These are phyloP conservation scores for Ladona fulva DNA, from an alignment of 1,140 invertebrate species.

Conservation along the genomic window DNA sequence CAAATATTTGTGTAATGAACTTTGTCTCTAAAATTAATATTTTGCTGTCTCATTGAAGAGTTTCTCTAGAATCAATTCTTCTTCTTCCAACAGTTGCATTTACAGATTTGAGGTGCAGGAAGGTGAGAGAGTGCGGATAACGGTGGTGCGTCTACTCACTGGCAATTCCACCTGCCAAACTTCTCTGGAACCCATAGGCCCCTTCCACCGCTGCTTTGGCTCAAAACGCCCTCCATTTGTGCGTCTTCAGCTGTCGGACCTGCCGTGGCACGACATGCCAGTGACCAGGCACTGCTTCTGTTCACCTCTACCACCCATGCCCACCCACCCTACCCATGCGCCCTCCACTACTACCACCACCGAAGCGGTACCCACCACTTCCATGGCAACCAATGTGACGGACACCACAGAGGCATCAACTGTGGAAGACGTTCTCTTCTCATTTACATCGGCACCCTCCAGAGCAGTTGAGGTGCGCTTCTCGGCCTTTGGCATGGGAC, in stretches of 20 bases:
- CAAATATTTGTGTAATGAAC: too few relatives aligned
- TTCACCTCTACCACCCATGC: background rate
- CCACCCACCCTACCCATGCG: background rate
- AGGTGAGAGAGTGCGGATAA: slow-evolving; percentile 62
- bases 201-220: background rate
- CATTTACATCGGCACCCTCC: background rate
- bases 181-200: background rate
- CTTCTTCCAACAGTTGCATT: slow-evolving; percentile 53
- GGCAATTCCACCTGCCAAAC: slow-evolving; percentile 24
- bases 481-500: background rate
- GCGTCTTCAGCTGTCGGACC: background rate
- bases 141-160: slow-evolving; percentile 54
- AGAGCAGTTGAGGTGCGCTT: background rate
- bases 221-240: background rate
- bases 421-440: background rate
- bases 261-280: background rate
- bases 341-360: background rate
- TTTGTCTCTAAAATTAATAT: too few relatives aligned
- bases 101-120: slow-evolving; percentile 75
- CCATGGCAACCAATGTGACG: background rate
- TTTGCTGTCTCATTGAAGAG: too few relatives aligned
- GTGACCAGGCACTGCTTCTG: background rate
- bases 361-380: background rate
- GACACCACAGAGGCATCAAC: background rate
- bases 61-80: too few relatives aligned